These are phyloP conservation scores for Amblyopsis hoosieri DNA, from an alignment of 2,797 vertebrate genomes.

Conservation along the genomic window DNA sequence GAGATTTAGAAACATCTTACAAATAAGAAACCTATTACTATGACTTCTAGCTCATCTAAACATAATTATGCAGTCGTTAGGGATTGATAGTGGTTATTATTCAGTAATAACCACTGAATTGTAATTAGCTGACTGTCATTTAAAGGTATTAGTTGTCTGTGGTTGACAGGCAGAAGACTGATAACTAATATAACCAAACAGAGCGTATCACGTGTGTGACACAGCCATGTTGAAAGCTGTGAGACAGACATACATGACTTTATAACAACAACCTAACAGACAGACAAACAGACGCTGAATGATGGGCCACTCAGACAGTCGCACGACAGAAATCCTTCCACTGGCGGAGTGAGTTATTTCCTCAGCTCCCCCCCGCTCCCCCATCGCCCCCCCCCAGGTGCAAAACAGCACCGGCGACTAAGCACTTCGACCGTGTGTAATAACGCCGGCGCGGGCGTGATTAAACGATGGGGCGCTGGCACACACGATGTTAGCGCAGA, in stretches of 20 bases:
- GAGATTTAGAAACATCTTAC: too few species aligned
- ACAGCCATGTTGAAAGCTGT: too few species aligned
- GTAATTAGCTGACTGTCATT: too few species aligned
- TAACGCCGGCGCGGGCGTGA: constrained; percentile 40
- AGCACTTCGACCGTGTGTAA: constrained; percentile 43
- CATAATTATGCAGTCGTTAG: too few species aligned
- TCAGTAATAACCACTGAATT: too few species aligned
- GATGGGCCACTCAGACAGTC: constrained; percentile 16
- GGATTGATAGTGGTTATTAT: too few species aligned
- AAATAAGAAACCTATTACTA: too few species aligned
- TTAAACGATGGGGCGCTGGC: constrained; percentile 45
- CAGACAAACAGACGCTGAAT: constrained; percentile 5
- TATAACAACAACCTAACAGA: constrained; percentile 2
- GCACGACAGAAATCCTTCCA: constrained; percentile 22
- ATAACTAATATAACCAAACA: too few species aligned
- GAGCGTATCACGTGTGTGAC: too few species aligned
- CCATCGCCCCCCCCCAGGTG: constrained; percentile 45
- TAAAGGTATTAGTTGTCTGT: too few species aligned
- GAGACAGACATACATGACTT: neutral
- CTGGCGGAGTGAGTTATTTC: constrained; percentile 58
- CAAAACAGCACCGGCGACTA: constrained; percentile 46
- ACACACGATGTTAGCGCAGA: constrained; percentile 28
- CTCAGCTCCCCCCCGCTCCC: constrained; percentile 26
- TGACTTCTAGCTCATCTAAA: too few species aligned
- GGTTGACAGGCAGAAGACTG: too few species aligned